Evolutionary conservation across 2,113 vertebrate species (phyloP), one percentile per base, ranked within the genome.

Genomic region (Aptenodytes forsteri): DNA sequence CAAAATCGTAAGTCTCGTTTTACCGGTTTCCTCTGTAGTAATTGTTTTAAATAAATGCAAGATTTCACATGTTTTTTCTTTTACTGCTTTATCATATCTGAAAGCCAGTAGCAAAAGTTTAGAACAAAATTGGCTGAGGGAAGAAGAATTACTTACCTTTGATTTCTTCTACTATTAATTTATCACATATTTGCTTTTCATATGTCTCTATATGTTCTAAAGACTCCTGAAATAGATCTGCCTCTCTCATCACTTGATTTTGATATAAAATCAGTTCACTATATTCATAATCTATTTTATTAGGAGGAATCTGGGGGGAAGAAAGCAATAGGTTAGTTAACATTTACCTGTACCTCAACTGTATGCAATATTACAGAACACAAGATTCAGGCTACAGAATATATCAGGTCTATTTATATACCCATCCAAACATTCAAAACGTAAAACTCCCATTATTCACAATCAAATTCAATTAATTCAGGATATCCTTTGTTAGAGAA

Each of bases 241-340:
- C 98, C 82, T 99, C 98, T 97, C 98, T 97, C 98, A 98, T 98
- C 79, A 98, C 98, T 97, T 98, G 98, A 95, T 98, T 98, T 93
- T 98, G 98, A 94, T 98, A 98, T 36, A 99, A 64, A 86, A 98
- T 98, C 79, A 98, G 94, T 97, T 99, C 98, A 94, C 98, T 98
- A 89, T 98, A 98, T 82, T 98, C 98, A 97, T 98, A 98, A 80
- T 98, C 98, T 95, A 98, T 95, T 98, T 98, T 98, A 94, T 98
- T 98, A 73, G 97, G 98, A 93, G 98, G 98, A 97, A 98, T 91
- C 98, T 98, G 65, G 13, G 2, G 13, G 3, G 34, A 36, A 96
- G 90, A 95, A 87, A 54, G 3, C 34, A 87, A 88, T 11, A 29
- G 1, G 13, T 66, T 72, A 93, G 84, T 96, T 77, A 89, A 44